Conservation (phyloP, 2,888 invertebrate genomes). For the Geophilus truncorum region DNA sequence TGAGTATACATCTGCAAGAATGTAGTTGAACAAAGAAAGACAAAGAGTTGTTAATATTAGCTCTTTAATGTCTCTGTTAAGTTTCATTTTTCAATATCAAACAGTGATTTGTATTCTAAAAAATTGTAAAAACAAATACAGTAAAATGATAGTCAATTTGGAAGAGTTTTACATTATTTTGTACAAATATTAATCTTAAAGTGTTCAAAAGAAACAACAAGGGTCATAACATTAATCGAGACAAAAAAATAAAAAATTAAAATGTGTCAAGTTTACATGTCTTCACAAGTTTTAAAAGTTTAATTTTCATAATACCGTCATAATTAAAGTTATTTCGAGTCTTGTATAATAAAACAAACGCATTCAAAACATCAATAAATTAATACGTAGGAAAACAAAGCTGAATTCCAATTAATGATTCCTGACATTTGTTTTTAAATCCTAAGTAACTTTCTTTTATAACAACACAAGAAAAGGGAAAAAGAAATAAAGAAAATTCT, state of each 20-base stretch:
- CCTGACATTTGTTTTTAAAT: background rate
- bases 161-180: background rate
- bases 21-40: slow-evolving; percentile 13
- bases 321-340: background rate
- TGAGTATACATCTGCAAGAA: slow-evolving; percentile 64
- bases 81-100: slow-evolving; percentile 4
- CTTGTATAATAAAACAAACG: background rate
- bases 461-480: background rate
- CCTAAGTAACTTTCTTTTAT: background rate
- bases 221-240: background rate
- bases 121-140: background rate
- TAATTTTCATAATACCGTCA: background rate
- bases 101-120: background rate
- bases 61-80: slow-evolving; percentile 12
- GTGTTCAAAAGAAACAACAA: background rate
- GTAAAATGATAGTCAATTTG: slow-evolving; percentile 8
- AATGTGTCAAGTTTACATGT: background rate
- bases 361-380: background rate
- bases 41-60: background rate
- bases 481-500: background rate
- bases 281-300: background rate
- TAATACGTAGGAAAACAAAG: background rate
- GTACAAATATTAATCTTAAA: background rate
- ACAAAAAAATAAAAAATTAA: background rate
- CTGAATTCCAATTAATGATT: background rate